Evolutionary conservation across 1,140 invertebrate genomes (phyloP).

Genomic region (Caligus rogercresseyi): DNA sequence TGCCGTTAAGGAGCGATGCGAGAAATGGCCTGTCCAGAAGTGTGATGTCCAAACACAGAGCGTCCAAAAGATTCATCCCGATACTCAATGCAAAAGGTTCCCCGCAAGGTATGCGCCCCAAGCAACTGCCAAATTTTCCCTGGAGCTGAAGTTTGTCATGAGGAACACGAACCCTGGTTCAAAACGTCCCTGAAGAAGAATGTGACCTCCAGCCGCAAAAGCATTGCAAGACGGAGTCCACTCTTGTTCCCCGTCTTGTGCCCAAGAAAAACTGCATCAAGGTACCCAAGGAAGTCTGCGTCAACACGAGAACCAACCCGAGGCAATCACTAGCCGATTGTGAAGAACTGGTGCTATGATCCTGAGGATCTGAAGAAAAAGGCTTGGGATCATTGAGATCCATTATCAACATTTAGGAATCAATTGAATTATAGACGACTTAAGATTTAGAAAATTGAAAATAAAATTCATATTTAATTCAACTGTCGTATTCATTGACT

Average conservation of each 20-base stretch:
- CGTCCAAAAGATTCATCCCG: conserved; percentile 5
- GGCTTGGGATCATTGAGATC: no score
- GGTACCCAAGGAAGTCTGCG: no score
- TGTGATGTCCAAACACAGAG: conserved; percentile 8
- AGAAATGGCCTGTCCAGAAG: conserved; percentile 17
- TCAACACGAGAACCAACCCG: no score
- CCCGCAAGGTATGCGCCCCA: conserved; percentile 17
- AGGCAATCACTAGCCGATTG: no score
- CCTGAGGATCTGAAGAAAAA: no score
- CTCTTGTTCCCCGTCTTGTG: neutral
- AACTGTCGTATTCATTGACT: no score
- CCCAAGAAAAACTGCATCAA: no score
- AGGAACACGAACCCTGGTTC: neutral
- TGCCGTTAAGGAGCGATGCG: conserved; percentile 8
- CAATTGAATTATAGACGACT: no score
- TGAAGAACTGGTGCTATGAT: no score
- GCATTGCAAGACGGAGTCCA: neutral
- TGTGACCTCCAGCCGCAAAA: conserved; percentile 7
- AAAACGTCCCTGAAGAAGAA: neutral
- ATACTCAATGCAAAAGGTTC: conserved; percentile 16
- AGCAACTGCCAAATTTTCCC: conserved; percentile 17
- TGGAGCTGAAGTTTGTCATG: conserved; percentile 1
- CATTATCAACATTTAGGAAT: no score
- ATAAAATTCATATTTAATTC: no score
- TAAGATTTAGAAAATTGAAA: no score